Percentiles rank a stretch among this genome's conserved stretches.
Evolutionary conservation across 23 tunicate genomes (phyloP).

Genomic region (Styela clava): DNA sequence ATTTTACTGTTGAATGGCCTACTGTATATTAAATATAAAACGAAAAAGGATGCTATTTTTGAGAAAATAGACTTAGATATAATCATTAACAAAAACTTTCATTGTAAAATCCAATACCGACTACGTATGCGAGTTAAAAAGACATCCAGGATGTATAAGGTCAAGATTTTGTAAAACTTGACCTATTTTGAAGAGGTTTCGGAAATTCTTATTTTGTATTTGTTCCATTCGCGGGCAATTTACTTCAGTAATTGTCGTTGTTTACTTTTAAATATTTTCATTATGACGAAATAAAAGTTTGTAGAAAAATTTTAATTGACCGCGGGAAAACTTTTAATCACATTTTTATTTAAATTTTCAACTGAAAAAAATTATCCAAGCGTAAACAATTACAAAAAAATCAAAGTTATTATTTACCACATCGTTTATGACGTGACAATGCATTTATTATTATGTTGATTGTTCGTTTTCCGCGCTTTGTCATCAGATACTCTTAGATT

Average conservation of each 20-base stretch:
- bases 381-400: too few relatives aligned
- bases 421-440: background rate
- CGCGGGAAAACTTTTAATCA: background rate
- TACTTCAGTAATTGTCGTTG: background rate
- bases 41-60: too few relatives aligned
- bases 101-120: too few relatives aligned
- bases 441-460: constrained; percentile 2
- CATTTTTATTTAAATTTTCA: background rate
- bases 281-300: background rate
- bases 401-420: background rate
- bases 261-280: background rate
- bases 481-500: background rate
- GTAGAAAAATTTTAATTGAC: background rate
- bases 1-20: too few relatives aligned
- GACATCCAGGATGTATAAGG: background rate
- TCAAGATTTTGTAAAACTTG: background rate
- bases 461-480: background rate
- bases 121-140: background rate
- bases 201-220: background rate
- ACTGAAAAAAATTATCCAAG: too few relatives aligned
- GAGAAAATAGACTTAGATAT: too few relatives aligned
- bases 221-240: background rate
- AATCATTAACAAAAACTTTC: too few relatives aligned
- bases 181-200: background rate
- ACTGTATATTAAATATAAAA: too few relatives aligned